Base-by-base conservation (phyloP, 2,797 vertebrate species). In the Morus bassanus region DNA sequence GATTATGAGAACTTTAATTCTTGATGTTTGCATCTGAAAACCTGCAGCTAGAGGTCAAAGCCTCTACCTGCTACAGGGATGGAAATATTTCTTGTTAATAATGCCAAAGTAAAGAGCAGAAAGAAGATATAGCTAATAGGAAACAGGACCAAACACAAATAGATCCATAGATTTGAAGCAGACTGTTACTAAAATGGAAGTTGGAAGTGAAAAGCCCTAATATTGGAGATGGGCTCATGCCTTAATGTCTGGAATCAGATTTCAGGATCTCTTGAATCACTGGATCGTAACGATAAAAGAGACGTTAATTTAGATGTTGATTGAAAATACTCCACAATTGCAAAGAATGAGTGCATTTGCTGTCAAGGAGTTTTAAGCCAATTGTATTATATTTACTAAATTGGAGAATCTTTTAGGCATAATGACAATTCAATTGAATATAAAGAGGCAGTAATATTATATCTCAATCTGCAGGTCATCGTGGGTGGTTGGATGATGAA, bases 401-500 rank as follows among this genome's bases (percentile, higher is more conserved):
- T 7, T 76, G 80, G 59, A 82, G 46, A 41, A 37, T 72, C 61
- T 88, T 91, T 37, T 6, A 63, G 76, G 43, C 74, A 57, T 70
- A 76, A 33, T 79, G 92, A 30, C 69, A 93, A 27, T 24, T 46
- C 50, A 91, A 69, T 70, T 63, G 96, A 14, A 63, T 87, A 60
- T 79, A 88, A 90, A 92, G 84, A 94, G 90, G 92, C 83, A 95
- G 70, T 57, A 87, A 56, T 67, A 82, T 93, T 80, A 56, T 30
- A 73, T 43, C 80, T 93, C 83, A 84, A 60, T 51, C 83, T 79
- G 69, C 81, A 79, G 95, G 95, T 94, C 93, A 91, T 79, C 12
- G 95, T 95, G 96, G 95, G 97, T 82, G 83, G 74, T 76, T 80
- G 67, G 59, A 13, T 72, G 93, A 96, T 96, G 96, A 95, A 88